phyloP scores from a whole-genome alignment of 2,888 invertebrate species.

The Taphrorychus bicolor region DNA sequence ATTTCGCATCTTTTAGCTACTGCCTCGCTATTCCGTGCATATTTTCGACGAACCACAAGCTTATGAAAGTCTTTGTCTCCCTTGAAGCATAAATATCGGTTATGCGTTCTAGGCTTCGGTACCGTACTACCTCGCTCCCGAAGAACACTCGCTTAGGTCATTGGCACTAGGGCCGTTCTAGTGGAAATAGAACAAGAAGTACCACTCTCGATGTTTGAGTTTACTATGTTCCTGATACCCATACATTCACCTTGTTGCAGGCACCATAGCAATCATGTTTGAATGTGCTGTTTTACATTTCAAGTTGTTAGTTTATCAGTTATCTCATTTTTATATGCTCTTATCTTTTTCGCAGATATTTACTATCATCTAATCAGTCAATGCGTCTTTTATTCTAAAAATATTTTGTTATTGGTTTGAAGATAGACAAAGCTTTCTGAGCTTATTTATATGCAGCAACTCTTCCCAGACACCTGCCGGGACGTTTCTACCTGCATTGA shows the following conservation, averaged over 20 bases:
- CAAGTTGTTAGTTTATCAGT: not conserved
- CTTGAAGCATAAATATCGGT: not conserved
- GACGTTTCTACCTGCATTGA: not conserved
- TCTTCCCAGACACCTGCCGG: not conserved
- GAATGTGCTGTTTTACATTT: not conserved
- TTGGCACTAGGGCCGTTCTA: conserved; percentile 18
- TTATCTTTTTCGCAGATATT: not conserved
- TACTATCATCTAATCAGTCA: not conserved
- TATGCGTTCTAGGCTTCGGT: conserved; percentile 10
- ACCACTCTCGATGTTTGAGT: not conserved
- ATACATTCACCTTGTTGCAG: conserved; percentile 9
- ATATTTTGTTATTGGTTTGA: too few relatives aligned
- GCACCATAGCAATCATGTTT: too few relatives aligned
- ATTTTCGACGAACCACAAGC: not conserved
- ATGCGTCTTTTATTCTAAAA: too few relatives aligned
- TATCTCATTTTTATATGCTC: not conserved
- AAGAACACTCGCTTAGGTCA: conserved; percentile 32
- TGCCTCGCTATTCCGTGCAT: too few relatives aligned
- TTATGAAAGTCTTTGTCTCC: not conserved
- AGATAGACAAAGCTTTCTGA: too few relatives aligned
- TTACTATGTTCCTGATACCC: not conserved
- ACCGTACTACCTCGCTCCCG: conserved; percentile 23
- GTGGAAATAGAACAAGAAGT: conserved; percentile 33
- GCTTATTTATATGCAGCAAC: too few relatives aligned
- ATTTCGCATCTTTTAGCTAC: too few relatives aligned